Evolutionary conservation across 2,797 vertebrate species (phyloP).

Genomic region (Corythornis leucogaster): DNA sequence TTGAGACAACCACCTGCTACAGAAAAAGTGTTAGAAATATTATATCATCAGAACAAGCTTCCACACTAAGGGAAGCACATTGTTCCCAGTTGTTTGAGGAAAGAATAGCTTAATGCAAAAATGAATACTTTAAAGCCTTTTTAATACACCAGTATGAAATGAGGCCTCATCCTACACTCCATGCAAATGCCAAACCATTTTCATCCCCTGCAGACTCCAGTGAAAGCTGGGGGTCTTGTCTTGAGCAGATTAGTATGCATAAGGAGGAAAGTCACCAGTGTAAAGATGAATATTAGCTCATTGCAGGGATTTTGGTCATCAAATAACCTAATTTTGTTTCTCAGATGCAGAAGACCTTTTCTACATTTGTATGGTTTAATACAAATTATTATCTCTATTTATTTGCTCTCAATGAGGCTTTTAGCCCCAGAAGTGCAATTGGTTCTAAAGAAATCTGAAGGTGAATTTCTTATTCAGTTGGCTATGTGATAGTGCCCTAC

Average conservation of each 20-base stretch:
- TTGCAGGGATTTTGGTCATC: not conserved
- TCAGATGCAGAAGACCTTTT: not conserved
- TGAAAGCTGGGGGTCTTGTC: not conserved
- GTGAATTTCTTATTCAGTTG: not conserved
- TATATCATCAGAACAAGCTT: conserved; percentile 25
- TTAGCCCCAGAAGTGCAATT: not conserved
- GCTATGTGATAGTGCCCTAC: not conserved
- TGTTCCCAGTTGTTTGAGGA: conserved; percentile 15
- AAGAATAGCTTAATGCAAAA: conserved; percentile 33
- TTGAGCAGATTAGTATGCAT: not conserved
- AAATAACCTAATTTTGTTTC: not conserved
- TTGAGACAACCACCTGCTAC: conserved; percentile 35
- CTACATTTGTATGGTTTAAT: not conserved
- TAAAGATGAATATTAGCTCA: not conserved
- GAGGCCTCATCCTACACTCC: not conserved
- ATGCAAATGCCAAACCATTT: not conserved
- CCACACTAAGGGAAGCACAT: not conserved
- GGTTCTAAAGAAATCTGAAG: not conserved
- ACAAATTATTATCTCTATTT: not conserved
- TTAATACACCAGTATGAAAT: not conserved
- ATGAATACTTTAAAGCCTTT: conserved; percentile 19
- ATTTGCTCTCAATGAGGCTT: not conserved
- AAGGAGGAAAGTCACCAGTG: not conserved
- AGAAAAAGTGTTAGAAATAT: not conserved
- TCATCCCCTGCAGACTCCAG: not conserved